These are phyloP conservation scores for Ceratoteleas bidentatus DNA, from an alignment of 1,140 invertebrate genomes.

Conservation along the genomic window DNA sequence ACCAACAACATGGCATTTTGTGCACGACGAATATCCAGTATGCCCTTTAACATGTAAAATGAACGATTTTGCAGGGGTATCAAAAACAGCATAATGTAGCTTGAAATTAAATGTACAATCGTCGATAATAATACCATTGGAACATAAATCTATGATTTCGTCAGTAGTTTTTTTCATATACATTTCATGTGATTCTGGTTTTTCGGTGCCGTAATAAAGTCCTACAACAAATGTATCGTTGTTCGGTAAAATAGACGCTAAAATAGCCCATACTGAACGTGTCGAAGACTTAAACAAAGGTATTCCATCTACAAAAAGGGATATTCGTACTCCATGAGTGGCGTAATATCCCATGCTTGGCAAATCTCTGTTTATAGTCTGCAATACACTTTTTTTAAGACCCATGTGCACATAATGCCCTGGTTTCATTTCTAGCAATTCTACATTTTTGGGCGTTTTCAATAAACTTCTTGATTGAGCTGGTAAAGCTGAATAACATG, in stretches of 20 bases:
- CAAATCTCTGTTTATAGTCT: neutral
- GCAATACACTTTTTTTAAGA: constrained; percentile 1
- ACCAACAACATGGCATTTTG: constrained; percentile 47
- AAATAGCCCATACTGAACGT: constrained; percentile 10
- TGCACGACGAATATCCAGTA: constrained; percentile 42
- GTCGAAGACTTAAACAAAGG: constrained; percentile 18
- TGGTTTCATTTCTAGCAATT: constrained; percentile 1
- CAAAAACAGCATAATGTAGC: constrained; percentile 27
- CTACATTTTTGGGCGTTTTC: neutral
- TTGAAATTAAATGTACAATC: neutral
- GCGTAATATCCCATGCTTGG: neutral
- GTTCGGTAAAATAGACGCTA: constrained; percentile 2
- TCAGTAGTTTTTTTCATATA: constrained; percentile 6
- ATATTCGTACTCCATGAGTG: constrained; percentile 4
- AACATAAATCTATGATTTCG: constrained; percentile 11
- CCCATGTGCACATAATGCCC: constrained; percentile 10
- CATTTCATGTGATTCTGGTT: neutral
- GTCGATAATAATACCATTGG: neutral
- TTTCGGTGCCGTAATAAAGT: constrained; percentile 13
- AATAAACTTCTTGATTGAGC: constrained; percentile 13
- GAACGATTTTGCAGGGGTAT: constrained; percentile 6
- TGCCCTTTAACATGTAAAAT: constrained; percentile 42
- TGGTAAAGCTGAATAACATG: constrained; percentile 10
- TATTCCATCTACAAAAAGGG: constrained; percentile 5
- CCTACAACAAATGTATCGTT: constrained; percentile 9